phyloP scores from a whole-genome alignment of 2,888 invertebrate genomes.

The Torymus auratus region DNA sequence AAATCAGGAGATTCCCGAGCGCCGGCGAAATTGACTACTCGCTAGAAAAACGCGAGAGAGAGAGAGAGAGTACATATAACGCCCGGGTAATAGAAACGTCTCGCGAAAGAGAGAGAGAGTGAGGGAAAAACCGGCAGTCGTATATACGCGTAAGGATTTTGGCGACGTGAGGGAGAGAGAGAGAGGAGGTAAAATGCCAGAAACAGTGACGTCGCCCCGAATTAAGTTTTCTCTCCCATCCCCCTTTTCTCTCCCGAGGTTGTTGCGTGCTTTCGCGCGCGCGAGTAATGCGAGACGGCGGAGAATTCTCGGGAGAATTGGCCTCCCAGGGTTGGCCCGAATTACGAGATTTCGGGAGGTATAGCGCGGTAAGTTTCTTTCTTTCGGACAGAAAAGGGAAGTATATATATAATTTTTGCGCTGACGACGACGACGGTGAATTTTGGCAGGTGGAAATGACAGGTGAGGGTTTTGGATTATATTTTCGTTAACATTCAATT shows the following conservation, averaged over 20 bases:
- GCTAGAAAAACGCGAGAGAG: not conserved
- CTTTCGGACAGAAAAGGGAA: too few species aligned
- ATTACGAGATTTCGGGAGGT: too few species aligned
- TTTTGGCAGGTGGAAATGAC: too few species aligned
- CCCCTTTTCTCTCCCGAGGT: slow-evolving; percentile 10
- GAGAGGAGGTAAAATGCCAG: slow-evolving; percentile 54
- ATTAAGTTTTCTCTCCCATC: slow-evolving; percentile 52
- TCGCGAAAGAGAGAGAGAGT: not conserved
- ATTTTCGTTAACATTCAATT: too few species aligned
- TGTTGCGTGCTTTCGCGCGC: too few species aligned
- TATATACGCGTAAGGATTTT: slow-evolving; percentile 36
- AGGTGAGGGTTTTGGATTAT: too few species aligned
- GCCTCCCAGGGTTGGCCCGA: too few species aligned
- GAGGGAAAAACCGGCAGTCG: not conserved
- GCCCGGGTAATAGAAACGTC: slow-evolving; percentile 56
- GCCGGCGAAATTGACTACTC: slow-evolving; percentile 39
- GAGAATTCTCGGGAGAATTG: too few species aligned
- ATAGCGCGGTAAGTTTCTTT: too few species aligned
- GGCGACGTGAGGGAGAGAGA: slow-evolving; percentile 8
- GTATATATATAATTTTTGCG: too few species aligned
- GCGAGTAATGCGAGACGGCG: too few species aligned
- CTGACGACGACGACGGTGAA: too few species aligned
- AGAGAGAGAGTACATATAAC: slow-evolving; percentile 1
- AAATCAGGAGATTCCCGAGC: slow-evolving; percentile 14
- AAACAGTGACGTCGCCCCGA: slow-evolving; percentile 57